Conservation (phyloP, 2,888 invertebrate species). For the Horisme vitalbata region DNA sequence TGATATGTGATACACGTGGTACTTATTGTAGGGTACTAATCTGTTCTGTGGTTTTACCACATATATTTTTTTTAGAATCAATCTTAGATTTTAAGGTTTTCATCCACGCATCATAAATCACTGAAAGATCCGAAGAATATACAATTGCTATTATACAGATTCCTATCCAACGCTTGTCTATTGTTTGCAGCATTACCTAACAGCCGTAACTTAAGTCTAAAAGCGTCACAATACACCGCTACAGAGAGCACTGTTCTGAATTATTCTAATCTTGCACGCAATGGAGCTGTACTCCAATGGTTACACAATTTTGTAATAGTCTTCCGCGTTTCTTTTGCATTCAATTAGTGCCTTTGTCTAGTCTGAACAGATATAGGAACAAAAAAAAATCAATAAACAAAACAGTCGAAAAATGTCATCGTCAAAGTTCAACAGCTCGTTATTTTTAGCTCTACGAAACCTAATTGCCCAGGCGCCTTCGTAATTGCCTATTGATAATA, state of each 20-base stretch:
- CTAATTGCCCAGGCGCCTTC: neutral
- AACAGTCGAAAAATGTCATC: too few relatives aligned
- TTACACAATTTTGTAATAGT: conserved; percentile 27
- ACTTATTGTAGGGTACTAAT: too few relatives aligned
- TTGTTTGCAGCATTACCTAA: conserved; percentile 26
- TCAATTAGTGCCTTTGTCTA: conserved; percentile 29
- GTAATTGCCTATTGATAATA: neutral
- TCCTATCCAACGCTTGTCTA: neutral
- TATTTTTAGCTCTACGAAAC: too few relatives aligned
- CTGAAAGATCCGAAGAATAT: too few relatives aligned
- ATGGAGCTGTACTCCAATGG: conserved; percentile 29
- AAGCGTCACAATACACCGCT: conserved; percentile 26
- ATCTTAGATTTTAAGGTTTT: too few relatives aligned
- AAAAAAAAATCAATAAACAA: too few relatives aligned
- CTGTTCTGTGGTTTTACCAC: too few relatives aligned
- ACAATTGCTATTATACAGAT: conserved; percentile 2
- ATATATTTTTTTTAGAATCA: too few relatives aligned
- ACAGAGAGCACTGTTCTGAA: conserved; percentile 16
- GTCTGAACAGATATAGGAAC: too few relatives aligned
- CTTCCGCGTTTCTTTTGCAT: conserved; percentile 45
- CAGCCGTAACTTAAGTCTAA: conserved; percentile 20
- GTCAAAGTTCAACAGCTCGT: too few relatives aligned
- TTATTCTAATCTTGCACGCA: conserved; percentile 26
- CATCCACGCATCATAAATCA: too few relatives aligned
- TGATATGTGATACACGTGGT: too few relatives aligned